Base-by-base conservation (phyloP, 2,888 invertebrate species). In the Bombylius major region DNA sequence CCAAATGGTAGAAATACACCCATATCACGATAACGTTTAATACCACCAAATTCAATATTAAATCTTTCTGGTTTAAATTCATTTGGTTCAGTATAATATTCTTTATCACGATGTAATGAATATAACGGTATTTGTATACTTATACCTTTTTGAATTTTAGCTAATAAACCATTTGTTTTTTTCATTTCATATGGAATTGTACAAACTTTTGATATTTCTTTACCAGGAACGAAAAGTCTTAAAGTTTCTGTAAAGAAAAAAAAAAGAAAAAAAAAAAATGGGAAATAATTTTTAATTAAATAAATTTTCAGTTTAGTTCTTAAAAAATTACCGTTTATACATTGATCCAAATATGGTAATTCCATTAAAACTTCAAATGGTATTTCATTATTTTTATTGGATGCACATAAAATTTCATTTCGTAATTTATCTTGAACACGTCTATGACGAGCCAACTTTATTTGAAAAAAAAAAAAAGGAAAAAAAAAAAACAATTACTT, bases 31-130 rank as follows among this genome's bases (percentile, higher is more conserved):
- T 62, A 69, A 34, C 61, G 62, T 57, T 69, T 71, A 1, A 56
- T 54, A 1, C 69, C 69, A 53, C 70, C 69, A 14, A 66, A 62
- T 34, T 67, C 66, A 31, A 58, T 53, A 46, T 62, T 55, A 47
- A 72, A 72, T 0, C 71, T 65, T 8, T 72, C 71, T 0, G 72
- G 73, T 47, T 65, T 59, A 55, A 69, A 72, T n/a, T 59, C 52
- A 5, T 64, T 56, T 0, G 70, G 63, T 59, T 70, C 60, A 4
- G 64, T 59, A 39, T 65, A 73, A 47, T 59, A 58, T 3, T 70
- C 66, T 11, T 67, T 63, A 51, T 73, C 72, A 44, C 50, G 31
- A 60, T 69, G 68, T 4, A 66, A 61, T 4, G 63, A 61, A 45
- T 62, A 65, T 8, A 65, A 57, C 0, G 73, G 73, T 4, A 73